Evolutionary conservation across 1,140 invertebrate species (phyloP).

Genomic region (Cepaea nemoralis): DNA sequence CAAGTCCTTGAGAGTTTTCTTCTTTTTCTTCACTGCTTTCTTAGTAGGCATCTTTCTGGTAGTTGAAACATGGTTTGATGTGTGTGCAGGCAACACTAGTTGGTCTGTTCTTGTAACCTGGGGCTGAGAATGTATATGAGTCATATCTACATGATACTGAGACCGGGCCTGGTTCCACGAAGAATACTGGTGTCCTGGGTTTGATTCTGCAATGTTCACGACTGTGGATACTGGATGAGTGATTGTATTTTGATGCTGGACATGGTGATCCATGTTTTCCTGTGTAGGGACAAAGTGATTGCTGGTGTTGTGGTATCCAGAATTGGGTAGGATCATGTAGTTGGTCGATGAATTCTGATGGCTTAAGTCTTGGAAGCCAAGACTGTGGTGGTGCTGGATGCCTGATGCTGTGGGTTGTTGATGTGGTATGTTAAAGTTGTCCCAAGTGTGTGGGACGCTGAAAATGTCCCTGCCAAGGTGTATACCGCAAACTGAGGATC

Average conservation of each 20-base stretch:
- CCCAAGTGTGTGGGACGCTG: neutral
- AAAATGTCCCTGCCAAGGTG: neutral
- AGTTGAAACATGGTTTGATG: neutral
- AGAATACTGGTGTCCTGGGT: neutral
- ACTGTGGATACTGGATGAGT: neutral
- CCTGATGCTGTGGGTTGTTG: neutral
- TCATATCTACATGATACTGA: neutral
- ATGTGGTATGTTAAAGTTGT: slow-evolving; percentile 2
- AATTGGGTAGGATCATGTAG: slow-evolving; percentile 1
- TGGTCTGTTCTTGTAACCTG: neutral
- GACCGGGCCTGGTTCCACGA: neutral
- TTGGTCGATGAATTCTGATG: neutral
- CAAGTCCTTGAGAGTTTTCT: neutral
- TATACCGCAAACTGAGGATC: neutral
- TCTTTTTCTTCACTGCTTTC: slow-evolving; percentile 5
- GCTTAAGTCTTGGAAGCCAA: neutral
- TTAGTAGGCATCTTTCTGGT: neutral
- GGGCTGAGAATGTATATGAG: neutral
- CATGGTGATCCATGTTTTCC: neutral
- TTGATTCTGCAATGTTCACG: neutral
- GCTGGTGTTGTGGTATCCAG: neutral
- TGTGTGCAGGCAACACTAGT: neutral
- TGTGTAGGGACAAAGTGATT: neutral
- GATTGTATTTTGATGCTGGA: neutral
- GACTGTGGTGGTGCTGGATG: neutral